Base-by-base conservation (phyloP, 2,888 invertebrate species). In the Drosophila putrida region DNA sequence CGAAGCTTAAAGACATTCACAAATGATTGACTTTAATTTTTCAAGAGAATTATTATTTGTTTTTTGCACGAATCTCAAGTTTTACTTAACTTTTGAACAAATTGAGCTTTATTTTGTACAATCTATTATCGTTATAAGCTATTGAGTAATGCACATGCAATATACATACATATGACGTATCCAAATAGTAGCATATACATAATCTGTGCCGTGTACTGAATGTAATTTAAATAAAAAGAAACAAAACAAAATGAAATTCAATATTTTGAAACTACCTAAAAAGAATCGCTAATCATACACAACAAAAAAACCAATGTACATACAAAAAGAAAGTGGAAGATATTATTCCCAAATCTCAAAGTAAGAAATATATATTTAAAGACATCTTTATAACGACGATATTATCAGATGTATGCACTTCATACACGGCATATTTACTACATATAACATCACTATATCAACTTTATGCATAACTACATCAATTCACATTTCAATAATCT, bases 51-150 rank as follows among this genome's bases (percentile, higher is more conserved):
- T 46, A 31, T 33, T 28, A 33, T 71, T 65, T 15, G 60, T 38
- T 38, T 27, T 64, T 64, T 43, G 72, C 75, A 72, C 53, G 88
- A 89, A 80, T 74, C 78, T 88, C 80, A 62, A 64, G 41, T 67
- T 70, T 74, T 57, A 46, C 6, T 46, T 41, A 68, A 46, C 44
- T 65, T 59, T 77, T 75, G 86, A 85, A 71, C 86, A 74, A 76
- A 88, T 50, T 63, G 71, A 83, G 87, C 83, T 88, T 83, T 88
- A 88, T 72, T 85, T 77, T 71, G 59, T 66, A 69, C 67, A 66
- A 64, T 62, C 65, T 57, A 59, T 69, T 64, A 61, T 64, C 66
- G 58, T 60, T 63, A 27, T 73, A 72, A 57, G 62, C 53, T 53
- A 75, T 43, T 58, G 36, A 80, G 54, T 72, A 67, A 68, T 55